Evolutionary conservation across 2,888 invertebrate genomes (phyloP).

Genomic region (Leucozona laternaria): DNA sequence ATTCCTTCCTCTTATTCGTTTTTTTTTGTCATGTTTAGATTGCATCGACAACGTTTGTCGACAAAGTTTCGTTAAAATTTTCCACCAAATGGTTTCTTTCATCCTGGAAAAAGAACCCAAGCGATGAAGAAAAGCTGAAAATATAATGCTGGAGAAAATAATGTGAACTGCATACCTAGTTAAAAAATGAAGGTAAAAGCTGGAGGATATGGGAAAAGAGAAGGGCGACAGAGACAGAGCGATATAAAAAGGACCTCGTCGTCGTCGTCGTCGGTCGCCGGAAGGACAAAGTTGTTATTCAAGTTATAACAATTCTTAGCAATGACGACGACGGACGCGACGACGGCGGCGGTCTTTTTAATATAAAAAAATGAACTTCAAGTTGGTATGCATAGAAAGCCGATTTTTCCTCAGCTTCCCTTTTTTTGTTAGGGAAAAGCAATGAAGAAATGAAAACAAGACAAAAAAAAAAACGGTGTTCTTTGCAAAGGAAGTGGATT

Average conservation of each 20-base stretch:
- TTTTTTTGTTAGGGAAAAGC: not conserved
- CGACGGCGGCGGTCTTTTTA: slow-evolving; percentile 34
- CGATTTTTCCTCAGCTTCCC: slow-evolving; percentile 33
- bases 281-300: slow-evolving; percentile 73
- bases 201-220: not conserved
- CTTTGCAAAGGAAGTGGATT: slow-evolving; percentile 75
- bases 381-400: slow-evolving; percentile 30
- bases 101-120: slow-evolving; percentile 2
- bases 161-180: slow-evolving; percentile 51
- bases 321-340: slow-evolving; percentile 26
- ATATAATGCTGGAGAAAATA: slow-evolving; percentile 17
- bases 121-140: slow-evolving; percentile 3
- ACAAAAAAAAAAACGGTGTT: slow-evolving; percentile 35
- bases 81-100: slow-evolving; percentile 56
- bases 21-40: slow-evolving; percentile 11
- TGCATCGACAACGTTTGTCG: slow-evolving; percentile 41
- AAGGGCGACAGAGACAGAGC: not conserved
- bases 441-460: slow-evolving; percentile 16
- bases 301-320: slow-evolving; percentile 42
- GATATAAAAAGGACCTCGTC: not conserved
- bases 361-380: slow-evolving; percentile 18
- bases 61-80: slow-evolving; percentile 72
- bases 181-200: slow-evolving; percentile 52
- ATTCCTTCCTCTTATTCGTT: not conserved
- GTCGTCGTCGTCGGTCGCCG: slow-evolving; percentile 46